A percentile compares a stretch with the other conserved stretches of the same genome.
Conservation (phyloP, 2,797 vertebrate species). For the Helicolenus hilgendorfi region DNA sequence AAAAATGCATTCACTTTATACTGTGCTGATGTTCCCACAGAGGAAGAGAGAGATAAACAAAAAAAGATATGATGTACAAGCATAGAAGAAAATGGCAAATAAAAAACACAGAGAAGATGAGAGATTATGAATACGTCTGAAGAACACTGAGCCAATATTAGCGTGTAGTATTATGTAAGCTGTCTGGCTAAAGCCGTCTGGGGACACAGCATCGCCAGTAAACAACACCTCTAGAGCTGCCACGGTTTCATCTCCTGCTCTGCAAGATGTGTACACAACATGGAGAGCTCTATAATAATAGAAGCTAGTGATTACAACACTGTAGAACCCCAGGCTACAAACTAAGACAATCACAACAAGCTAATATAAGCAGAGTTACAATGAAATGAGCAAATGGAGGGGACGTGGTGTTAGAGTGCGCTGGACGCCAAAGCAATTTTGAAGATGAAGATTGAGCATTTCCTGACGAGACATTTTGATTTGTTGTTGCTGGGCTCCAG, state of each 20-base stretch:
- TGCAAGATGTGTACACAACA: constrained; percentile 51
- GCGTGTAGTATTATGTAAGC: constrained; percentile 67
- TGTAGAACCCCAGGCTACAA: not conserved
- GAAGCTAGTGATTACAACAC: constrained; percentile 60
- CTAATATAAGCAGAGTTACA: not conserved
- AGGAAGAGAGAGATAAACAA: not conserved
- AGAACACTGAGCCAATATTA: constrained; percentile 38
- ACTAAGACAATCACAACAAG: not conserved
- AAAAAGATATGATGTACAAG: not conserved
- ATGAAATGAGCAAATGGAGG: not conserved
- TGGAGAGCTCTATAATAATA: constrained; percentile 86
- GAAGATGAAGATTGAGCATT: constrained; percentile 21
- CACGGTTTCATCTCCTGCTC: constrained; percentile 59
- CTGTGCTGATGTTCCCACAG: not conserved
- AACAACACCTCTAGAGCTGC: constrained; percentile 81
- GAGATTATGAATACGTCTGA: not conserved
- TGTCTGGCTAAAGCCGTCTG: constrained; percentile 41
- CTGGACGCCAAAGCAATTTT: constrained; percentile 24
- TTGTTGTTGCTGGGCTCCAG: not conserved
- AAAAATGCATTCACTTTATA: constrained; percentile 18
- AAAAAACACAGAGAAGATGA: not conserved
- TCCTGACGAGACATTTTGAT: constrained; percentile 28
- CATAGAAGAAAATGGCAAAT: not conserved
- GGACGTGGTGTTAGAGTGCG: not conserved
- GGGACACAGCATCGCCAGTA: constrained; percentile 81